A percentile compares a stretch with the other conserved stretches of the same genome.
Conservation (phyloP, 2,113 vertebrate genomes). For the Catagonus wagneri region DNA sequence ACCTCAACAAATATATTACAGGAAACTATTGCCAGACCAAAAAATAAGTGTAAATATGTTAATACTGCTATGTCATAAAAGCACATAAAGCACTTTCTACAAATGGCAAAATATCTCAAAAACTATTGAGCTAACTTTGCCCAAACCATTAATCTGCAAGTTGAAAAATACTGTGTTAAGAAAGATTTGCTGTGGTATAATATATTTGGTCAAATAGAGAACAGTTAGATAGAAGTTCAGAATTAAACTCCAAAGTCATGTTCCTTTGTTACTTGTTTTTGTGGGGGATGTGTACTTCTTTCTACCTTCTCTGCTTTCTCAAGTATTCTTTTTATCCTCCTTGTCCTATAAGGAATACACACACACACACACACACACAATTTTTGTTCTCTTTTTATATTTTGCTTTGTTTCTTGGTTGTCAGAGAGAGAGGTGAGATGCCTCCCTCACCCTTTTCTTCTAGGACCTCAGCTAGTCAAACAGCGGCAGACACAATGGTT, state of each 20-base stretch:
- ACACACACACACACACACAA: background rate
- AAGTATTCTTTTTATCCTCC: background rate
- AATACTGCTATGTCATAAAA: background rate
- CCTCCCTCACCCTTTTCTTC: background rate
- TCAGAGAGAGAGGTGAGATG: accelerated
- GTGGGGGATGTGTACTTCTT: background rate
- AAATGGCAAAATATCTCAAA: background rate
- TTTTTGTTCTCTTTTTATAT: background rate
- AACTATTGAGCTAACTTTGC: background rate
- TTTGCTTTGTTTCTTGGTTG: background rate
- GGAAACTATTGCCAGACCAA: background rate
- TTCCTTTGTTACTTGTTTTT: background rate
- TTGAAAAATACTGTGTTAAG: background rate
- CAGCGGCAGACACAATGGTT: background rate
- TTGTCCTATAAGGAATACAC: background rate
- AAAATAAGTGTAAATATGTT: background rate
- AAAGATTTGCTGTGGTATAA: background rate
- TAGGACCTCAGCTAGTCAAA: background rate
- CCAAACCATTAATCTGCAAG: background rate
- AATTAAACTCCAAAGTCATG: background rate
- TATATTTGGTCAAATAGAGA: background rate
- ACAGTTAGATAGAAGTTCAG: background rate
- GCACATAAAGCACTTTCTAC: background rate
- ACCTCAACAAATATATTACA: background rate
- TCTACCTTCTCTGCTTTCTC: background rate